Percentiles rank a stretch among this genome's conserved stretches.
These are phyloP conservation scores for Macaca fascicularis DNA, from an alignment of 2,113 vertebrate species.

Conservation along the genomic window T2T-MFA8v1.1 NC_088375.1:23241501-23242000, in stretches of 20 bases:
- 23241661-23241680: neutral
- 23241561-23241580: neutral
- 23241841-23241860: neutral
- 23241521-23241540: neutral
- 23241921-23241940: neutral
- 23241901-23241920: neutral
- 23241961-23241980: neutral
- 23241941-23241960: neutral
- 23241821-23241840: neutral
- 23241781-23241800: neutral
- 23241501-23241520: neutral
- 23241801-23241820: neutral
- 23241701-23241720: neutral
- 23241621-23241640: neutral
- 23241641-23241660: neutral
- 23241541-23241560: neutral
- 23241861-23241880: neutral
- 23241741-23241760: constrained; percentile 29
- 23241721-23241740: neutral
- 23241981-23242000: neutral
- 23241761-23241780: neutral
- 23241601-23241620: neutral
- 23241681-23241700: neutral
- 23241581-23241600: neutral
- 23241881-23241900: neutral